Evolutionary conservation across 2,888 invertebrate genomes (phyloP), one percentile per base, ranked within the genome.

Genomic region (Athalia rosae): DNA sequence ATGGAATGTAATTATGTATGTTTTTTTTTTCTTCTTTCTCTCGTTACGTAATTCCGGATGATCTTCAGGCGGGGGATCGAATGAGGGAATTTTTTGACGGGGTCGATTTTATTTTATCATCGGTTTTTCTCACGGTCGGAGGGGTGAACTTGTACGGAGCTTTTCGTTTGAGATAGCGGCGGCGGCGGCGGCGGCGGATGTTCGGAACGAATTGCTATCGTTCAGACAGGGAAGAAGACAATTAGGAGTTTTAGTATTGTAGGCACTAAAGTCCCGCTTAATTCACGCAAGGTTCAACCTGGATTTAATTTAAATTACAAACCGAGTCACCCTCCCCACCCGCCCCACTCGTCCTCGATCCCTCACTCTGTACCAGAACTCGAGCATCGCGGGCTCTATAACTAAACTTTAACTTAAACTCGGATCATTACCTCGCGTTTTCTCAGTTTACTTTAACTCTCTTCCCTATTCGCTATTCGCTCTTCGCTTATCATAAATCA

Each of bases 371-470:
- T 43, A 56, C 69, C 28, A 28, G 28, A 28, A 28, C 28, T 28
- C 28, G 28, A 28, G 56, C 56, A 56, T 6, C 71, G 43, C 41
- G 41, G 53, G 67, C 48, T 50, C 41, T 28, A 28, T 28, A 50
- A 67, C 67, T 58, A 56, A 58, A 71, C 71, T 71, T 71, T 58
- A 58, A 58, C 56, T 71, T 43, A 71, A 71, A 58, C 58, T 71
- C 71, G 56, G 71, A 71, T 71, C 71, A 71, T 71, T 71, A 71
- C 43, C 71, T n/a, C 9, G 53, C 53, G n/a, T 11, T 53, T 11
- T 53, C 53, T 4, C 53, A n/a, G 28, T 28, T 28, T 28, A 28
- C 28, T 28, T 28, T 28, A 28, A 28, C 28, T 28, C 28, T 28
- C 28, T 28, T 28, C 28, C 28, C 28, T 28, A 28, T 13, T 53